These are phyloP conservation scores for Norana najaformis DNA, from an alignment of 2,888 invertebrate genomes.

Conservation along the genomic window DNA sequence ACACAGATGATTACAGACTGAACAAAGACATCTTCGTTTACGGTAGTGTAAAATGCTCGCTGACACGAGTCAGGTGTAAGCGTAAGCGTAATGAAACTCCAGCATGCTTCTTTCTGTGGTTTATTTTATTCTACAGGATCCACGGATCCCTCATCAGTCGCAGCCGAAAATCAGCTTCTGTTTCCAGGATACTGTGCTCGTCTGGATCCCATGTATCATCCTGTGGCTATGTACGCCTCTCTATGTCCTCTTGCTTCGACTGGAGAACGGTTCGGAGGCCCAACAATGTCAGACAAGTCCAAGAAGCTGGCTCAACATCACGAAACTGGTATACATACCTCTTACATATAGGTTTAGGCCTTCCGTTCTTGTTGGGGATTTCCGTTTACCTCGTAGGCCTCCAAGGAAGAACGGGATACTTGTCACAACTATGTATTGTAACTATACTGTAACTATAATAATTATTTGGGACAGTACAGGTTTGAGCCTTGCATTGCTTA, in stretches of 20 bases:
- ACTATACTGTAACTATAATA: not conserved
- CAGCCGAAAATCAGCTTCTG: slow-evolving; percentile 76
- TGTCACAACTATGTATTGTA: not conserved
- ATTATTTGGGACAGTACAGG: too few relatives aligned
- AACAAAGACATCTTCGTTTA: too few relatives aligned
- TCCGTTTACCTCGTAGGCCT: too few relatives aligned
- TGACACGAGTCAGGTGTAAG: too few relatives aligned
- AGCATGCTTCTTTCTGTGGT: too few relatives aligned
- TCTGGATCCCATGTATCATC: slow-evolving; percentile 74
- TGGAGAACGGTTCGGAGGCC: not conserved
- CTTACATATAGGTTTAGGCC: not conserved
- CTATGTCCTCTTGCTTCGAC: slow-evolving; percentile 1
- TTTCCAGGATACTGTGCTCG: slow-evolving; percentile 85
- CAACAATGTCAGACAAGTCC: not conserved
- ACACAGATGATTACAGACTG: too few relatives aligned
- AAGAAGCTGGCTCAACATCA: slow-evolving; percentile 27
- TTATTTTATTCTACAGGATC: not conserved
- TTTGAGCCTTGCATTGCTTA: too few relatives aligned
- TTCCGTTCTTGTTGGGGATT: too few relatives aligned
- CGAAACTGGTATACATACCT: slow-evolving; percentile 26
- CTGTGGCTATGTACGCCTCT: slow-evolving; percentile 27
- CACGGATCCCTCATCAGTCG: not conserved
- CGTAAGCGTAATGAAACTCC: too few relatives aligned
- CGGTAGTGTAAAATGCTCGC: too few relatives aligned
- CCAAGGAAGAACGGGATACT: too few relatives aligned